Conservation (phyloP, 2,888 invertebrate species). For the Sphaerophoria taeniata region DNA sequence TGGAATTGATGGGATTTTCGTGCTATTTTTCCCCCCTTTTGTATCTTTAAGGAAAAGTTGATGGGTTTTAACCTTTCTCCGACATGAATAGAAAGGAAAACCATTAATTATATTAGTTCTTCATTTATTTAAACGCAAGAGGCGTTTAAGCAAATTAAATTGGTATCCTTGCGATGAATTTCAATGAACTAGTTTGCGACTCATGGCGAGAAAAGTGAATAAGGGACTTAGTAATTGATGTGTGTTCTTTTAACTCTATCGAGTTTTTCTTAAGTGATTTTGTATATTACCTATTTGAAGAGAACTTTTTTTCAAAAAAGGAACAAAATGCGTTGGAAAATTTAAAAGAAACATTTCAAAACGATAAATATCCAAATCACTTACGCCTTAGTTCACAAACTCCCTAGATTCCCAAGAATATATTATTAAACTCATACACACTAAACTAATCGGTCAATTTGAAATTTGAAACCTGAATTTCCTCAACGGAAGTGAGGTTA, state of each 20-base stretch:
- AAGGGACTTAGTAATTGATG: not conserved
- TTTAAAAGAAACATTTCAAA: too few species aligned
- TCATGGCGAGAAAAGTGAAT: not conserved
- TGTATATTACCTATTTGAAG: too few species aligned
- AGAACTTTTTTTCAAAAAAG: too few species aligned
- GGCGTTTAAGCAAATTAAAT: slow-evolving; percentile 37
- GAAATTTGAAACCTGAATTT: not conserved
- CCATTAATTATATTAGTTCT: slow-evolving; percentile 38
- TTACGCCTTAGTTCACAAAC: too few species aligned
- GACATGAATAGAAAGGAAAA: slow-evolving; percentile 14
- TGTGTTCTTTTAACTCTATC: too few species aligned
- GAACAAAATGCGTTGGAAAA: too few species aligned
- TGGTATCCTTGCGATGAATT: slow-evolving; percentile 19
- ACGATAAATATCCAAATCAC: too few species aligned
- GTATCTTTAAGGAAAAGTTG: not conserved
- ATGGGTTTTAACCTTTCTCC: slow-evolving; percentile 20
- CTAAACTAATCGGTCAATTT: not conserved
- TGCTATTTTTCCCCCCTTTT: not conserved
- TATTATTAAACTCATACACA: too few species aligned
- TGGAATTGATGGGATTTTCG: slow-evolving; percentile 13
- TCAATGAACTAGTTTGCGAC: not conserved
- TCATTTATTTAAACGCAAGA: slow-evolving; percentile 13
- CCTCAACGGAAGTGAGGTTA: not conserved
- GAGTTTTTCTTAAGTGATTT: too few species aligned
- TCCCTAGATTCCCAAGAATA: too few species aligned